Base-by-base conservation (phyloP, 2,797 vertebrate genomes). In the Sorex maritimensis region DNA sequence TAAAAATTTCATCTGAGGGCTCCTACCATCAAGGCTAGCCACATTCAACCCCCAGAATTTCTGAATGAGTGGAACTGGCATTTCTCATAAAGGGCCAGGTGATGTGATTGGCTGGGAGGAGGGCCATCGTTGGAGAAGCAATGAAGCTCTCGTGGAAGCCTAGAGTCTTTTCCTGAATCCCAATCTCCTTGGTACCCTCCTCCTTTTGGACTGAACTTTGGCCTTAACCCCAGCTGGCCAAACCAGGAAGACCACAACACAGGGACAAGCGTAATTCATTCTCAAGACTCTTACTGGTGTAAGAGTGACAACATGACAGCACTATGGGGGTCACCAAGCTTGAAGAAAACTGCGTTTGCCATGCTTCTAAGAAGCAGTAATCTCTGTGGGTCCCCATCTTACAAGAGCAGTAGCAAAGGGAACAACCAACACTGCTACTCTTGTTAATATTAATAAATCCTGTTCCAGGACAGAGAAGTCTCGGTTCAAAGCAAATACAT, bases 401-500 rank as follows among this genome's bases (percentile, higher is more conserved):
- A 52, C 49, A 8, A 52, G 7, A 52, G 13, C 11, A 52, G 49
- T 8, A 52, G 49, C 49, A 52, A 14, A 52, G 49, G 41, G 49
- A 52, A 14, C 49, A 52, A 52, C 49, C 10, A 52, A 52, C 49
- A 52, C 49, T 52, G 13, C 49, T 52, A 52, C 49, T 11, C 7
- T 52, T 52, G 49, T 52, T 52, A 52, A n/a, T 69, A 17, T 69
- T 6, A 69, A 15, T 69, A 73, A 46, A 23, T 55, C 9, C 21
- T 75, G 72, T 74, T 65, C 72, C 30, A 86, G n/a, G 34, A 44
- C 44, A 84, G 19, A 78, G 41, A 68, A 55, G 38, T 7, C n/a
- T 94, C n/a, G 17, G 7, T 41, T 81, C 90, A 91, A 94, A 49
- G 24, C 58, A 89, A 46, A 12, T 44, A 0, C 71, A 26, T 44